Base-by-base conservation (phyloP, 2,888 invertebrate species). In the Ditylenchus weischeri region DNA sequence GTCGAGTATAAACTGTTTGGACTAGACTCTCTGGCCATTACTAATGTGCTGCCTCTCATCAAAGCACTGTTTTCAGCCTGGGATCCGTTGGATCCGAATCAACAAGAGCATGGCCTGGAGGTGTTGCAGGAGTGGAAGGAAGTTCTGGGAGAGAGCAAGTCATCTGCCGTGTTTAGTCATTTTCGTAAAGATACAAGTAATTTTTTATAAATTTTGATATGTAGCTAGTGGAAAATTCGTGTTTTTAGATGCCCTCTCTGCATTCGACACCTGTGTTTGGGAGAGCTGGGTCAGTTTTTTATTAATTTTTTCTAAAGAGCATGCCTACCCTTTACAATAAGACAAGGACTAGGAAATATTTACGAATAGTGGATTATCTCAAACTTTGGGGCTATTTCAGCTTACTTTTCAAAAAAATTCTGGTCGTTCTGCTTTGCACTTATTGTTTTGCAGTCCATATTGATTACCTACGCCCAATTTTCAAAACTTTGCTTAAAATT, bases 191-290 rank as follows among this genome's bases (percentile, higher is more conserved):
- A 70, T 29, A 35, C 62, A 38, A 48, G 69, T 59, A 18, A 23
- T 21, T 48, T n/a, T 19, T 65, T 23, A 13, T 29, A 54, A 43
- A 15, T 6, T 6, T 2, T 10, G 8, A 15, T 1, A 43, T 43
- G 5, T 43, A 43, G 11, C 43, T 13, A 15, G 21, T 8, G 18
- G 1, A 58, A 19, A 62, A 7, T 62, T 57, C 18, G 19, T 61
- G 2, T 61, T 21, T 67, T 68, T 47, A 64, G 69, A 82, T 60
- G 76, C 82, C 63, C 83, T 85, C 78, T 83, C 86, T 71, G 90
- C 91, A 0, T 92, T 90, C 82, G 90, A 91, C 84, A 88, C 89
- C 78, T 86, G 93, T 68, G 85, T 94, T 75, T 93, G 93, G 92
- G 90, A 91, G 81, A 89, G 90, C 70, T 91, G 92, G 89, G 43